Conservation (phyloP, 2,113 vertebrate species). For the Rhegmatorhina hoffmannsi region DNA sequence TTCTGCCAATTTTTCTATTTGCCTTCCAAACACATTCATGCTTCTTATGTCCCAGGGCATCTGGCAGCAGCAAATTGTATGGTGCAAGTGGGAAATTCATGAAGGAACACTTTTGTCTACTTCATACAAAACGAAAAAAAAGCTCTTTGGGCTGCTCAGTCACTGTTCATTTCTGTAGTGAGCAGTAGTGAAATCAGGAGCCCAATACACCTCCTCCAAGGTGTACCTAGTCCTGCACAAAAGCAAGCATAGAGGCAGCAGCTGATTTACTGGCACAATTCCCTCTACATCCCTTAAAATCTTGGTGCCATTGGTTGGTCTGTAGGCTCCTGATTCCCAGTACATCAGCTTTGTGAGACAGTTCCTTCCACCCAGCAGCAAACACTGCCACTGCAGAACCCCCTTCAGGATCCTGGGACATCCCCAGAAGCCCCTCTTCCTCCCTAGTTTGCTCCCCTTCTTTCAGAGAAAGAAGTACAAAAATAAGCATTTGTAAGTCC, state of each 20-base stretch:
- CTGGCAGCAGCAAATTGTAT: background rate
- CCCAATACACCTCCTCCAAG: background rate
- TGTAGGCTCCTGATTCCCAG: background rate
- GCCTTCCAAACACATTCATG: background rate
- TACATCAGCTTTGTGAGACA: background rate
- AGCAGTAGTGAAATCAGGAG: background rate
- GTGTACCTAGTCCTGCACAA: background rate
- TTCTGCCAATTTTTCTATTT: background rate
- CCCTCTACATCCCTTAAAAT: background rate
- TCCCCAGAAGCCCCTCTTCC: background rate
- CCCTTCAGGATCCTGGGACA: fast-evolving
- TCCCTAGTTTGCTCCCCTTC: background rate
- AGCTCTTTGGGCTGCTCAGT: background rate
- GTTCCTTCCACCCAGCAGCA: fast-evolving
- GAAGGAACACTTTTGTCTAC: background rate
- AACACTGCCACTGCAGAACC: background rate
- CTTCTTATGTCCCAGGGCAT: background rate
- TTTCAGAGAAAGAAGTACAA: background rate
- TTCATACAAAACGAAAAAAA: background rate
- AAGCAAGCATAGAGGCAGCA: background rate
- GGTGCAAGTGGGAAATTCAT: fast-evolving
- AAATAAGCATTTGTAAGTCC: background rate
- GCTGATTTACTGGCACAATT: background rate
- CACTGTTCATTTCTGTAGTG: background rate
- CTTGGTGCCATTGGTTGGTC: fast-evolving